Percentiles rank a stretch among this genome's conserved stretches.
phyloP scores from a whole-genome alignment of 1,140 invertebrate genomes.

The Aphidius gifuensis region DNA sequence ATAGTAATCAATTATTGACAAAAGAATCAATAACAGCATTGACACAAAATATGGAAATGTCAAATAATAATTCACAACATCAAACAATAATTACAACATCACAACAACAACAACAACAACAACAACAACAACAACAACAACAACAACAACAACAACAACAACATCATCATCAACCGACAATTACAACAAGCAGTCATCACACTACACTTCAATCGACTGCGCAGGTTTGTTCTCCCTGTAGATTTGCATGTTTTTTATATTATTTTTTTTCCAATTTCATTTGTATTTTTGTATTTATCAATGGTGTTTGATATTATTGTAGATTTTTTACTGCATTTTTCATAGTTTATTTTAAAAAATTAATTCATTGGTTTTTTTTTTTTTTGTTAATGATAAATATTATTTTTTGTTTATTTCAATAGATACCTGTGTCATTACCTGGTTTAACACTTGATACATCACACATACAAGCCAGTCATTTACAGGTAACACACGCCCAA shows the following conservation, averaged over 20 bases:
- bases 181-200: conserved; percentile 48
- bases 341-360: too few relatives aligned
- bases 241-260: conserved; percentile 32
- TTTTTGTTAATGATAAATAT: too few relatives aligned
- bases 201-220: conserved; percentile 44
- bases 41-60: conserved; percentile 49
- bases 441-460: conserved; percentile 50
- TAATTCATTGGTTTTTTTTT: too few relatives aligned
- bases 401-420: neutral
- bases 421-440: conserved; percentile 53
- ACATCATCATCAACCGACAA: conserved; percentile 48
- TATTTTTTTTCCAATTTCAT: neutral
- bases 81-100: conserved; percentile 33
- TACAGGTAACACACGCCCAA: conserved; percentile 52
- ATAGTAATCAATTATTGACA: conserved; percentile 37
- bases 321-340: too few relatives aligned
- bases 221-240: conserved; percentile 50
- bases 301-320: too few relatives aligned
- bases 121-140: conserved; percentile 47
- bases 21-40: conserved; percentile 43
- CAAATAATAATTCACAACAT: conserved; percentile 40
- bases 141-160: conserved; percentile 29
- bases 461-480: conserved; percentile 49
- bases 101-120: conserved; percentile 39
- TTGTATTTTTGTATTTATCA: too few relatives aligned